phyloP scores from a whole-genome alignment of 2,888 invertebrate species.

The Anticlea derivata region DNA sequence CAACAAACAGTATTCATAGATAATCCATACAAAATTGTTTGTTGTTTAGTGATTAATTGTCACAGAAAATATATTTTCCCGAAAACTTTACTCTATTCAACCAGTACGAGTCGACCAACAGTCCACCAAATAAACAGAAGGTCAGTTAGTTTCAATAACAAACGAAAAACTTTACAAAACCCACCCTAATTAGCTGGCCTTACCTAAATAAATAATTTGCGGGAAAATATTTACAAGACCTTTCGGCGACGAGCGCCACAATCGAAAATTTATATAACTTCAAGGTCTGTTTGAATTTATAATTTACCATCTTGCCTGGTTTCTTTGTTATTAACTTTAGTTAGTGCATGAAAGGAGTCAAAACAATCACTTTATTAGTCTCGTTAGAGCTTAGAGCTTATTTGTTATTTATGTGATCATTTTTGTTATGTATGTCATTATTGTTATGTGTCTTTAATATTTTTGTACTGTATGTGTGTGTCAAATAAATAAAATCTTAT shows the following conservation, averaged over 20 bases:
- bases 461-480: too few relatives aligned
- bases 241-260: slow-evolving; percentile 5
- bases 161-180: slow-evolving; percentile 38
- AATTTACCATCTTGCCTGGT: slow-evolving; percentile 4
- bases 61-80: slow-evolving; percentile 7
- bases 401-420: too few relatives aligned
- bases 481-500: too few relatives aligned
- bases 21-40: slow-evolving; percentile 5
- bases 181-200: slow-evolving; percentile 38
- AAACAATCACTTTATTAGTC: too few relatives aligned
- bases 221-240: slow-evolving; percentile 16
- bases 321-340: neutral
- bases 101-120: slow-evolving; percentile 18
- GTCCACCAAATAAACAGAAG: slow-evolving; percentile 39
- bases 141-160: slow-evolving; percentile 41
- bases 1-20: slow-evolving; percentile 6
- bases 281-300: slow-evolving; percentile 13
- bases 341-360: neutral
- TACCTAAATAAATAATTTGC: slow-evolving; percentile 39
- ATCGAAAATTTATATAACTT: slow-evolving; percentile 8
- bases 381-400: too few relatives aligned
- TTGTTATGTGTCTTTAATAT: too few relatives aligned
- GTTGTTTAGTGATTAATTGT: slow-evolving; percentile 18
- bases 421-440: too few relatives aligned
- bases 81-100: slow-evolving; percentile 18